Conservation (phyloP, 2,888 invertebrate genomes). For the Lasioglossum vierecki region DNA sequence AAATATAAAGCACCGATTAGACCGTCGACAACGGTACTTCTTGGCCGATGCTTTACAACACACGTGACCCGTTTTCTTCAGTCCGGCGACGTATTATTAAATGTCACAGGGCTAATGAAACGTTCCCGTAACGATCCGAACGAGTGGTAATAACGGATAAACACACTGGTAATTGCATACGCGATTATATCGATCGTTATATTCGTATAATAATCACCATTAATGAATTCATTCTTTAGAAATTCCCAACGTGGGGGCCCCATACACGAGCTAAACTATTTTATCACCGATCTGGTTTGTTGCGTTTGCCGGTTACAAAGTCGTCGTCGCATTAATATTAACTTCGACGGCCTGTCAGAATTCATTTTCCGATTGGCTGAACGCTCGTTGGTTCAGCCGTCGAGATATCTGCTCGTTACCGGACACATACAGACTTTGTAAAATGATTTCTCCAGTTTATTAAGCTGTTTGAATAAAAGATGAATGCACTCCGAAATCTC, state of each 20-base stretch:
- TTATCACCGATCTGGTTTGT: constrained; percentile 5
- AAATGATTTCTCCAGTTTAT: neutral
- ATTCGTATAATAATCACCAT: neutral
- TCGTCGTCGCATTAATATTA: neutral
- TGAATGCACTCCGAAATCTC: neutral
- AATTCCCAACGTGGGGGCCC: neutral
- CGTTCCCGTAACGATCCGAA: constrained; percentile 20
- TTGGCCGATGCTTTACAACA: constrained; percentile 32
- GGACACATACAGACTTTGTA: neutral
- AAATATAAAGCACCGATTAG: constrained; percentile 58
- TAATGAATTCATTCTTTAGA: constrained; percentile 3
- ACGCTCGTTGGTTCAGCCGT: neutral
- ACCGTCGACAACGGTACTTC: constrained; percentile 37
- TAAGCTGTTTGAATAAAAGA: neutral
- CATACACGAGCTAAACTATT: neutral
- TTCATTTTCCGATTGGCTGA: constrained; percentile 3
- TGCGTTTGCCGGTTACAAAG: neutral
- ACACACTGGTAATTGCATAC: neutral
- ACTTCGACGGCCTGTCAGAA: neutral
- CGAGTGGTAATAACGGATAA: constrained; percentile 15
- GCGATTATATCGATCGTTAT: constrained; percentile 4
- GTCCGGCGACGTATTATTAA: constrained; percentile 44
- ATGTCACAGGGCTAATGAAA: constrained; percentile 44
- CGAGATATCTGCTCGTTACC: neutral
- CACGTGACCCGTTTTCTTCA: neutral